These are phyloP conservation scores for Babylonia areolata DNA, from an alignment of 1,140 invertebrate species.

Conservation along the genomic window DNA sequence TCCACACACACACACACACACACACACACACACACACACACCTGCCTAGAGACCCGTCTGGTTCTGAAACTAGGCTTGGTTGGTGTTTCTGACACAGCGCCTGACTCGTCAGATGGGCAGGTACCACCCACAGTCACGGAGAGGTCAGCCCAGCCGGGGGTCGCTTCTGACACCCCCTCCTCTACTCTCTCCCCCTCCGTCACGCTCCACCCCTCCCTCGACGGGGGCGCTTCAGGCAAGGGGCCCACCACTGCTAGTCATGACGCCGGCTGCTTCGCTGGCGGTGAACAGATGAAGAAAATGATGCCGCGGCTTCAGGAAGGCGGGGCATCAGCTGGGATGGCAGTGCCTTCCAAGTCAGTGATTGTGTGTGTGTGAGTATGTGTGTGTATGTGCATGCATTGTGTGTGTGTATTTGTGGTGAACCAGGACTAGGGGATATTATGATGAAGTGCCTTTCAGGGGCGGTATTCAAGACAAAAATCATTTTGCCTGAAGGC, in stretches of 20 bases:
- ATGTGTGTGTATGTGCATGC: too few relatives aligned
- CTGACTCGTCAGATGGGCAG: conserved; percentile 47
- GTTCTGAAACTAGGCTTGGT: too few relatives aligned
- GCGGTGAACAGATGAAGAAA: conserved; percentile 53
- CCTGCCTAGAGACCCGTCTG: too few relatives aligned
- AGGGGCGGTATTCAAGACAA: too few relatives aligned
- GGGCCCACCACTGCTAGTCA: conserved; percentile 55
- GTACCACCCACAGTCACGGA: conserved; percentile 39
- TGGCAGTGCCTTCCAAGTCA: not conserved
- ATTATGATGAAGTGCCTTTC: too few relatives aligned
- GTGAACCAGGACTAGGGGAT: too few relatives aligned
- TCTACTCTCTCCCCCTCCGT: conserved; percentile 48
- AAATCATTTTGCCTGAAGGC: too few relatives aligned
- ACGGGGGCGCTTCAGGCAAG: conserved; percentile 24
- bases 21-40: too few relatives aligned
- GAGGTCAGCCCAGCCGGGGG: conserved; percentile 38
- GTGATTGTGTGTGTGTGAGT: conserved; percentile 11
- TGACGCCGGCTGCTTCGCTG: conserved; percentile 71
- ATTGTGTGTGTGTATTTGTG: too few relatives aligned
- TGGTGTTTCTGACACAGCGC: conserved; percentile 22
- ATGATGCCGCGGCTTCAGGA: conserved; percentile 9
- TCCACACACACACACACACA: too few relatives aligned
- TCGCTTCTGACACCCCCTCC: conserved; percentile 49
- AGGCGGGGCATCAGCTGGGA: not conserved
- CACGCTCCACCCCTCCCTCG: conserved; percentile 19